Conservation (phyloP, 2,888 invertebrate genomes). For the Melieria picta region DNA sequence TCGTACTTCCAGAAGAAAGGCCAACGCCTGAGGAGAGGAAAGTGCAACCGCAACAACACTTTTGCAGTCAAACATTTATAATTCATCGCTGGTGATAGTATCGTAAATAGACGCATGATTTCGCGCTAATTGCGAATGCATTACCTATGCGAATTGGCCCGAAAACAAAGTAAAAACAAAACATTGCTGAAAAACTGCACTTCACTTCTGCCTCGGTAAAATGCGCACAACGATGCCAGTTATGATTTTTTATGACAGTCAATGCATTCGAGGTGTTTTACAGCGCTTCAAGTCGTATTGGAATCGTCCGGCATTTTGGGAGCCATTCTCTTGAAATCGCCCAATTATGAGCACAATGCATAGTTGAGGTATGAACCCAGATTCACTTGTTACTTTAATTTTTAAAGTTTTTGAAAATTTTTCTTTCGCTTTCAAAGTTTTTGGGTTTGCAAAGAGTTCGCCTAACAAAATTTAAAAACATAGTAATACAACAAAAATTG, state of each 20-base stretch:
- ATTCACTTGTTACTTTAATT: too few species aligned
- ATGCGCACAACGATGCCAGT: neutral
- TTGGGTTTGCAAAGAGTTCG: too few species aligned
- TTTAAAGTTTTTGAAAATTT: too few species aligned
- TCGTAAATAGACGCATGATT: conserved; percentile 46
- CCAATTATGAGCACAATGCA: too few species aligned
- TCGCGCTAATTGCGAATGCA: conserved; percentile 46
- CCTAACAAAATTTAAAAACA: too few species aligned
- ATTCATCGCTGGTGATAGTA: conserved; percentile 33
- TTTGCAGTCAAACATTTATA: conserved; percentile 14
- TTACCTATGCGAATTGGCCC: neutral
- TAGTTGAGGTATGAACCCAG: too few species aligned
- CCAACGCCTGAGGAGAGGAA: neutral
- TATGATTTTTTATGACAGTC: conserved; percentile 19
- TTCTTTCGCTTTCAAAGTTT: too few species aligned
- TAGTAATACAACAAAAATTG: too few species aligned
- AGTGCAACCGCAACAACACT: neutral
- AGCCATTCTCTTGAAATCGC: too few species aligned
- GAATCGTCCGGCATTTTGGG: neutral
- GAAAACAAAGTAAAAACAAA: neutral
- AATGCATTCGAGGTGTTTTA: conserved; percentile 15
- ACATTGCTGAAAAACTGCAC: neutral
- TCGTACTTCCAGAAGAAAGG: neutral
- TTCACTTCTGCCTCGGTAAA: neutral
- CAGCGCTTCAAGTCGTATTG: conserved; percentile 2